Evolutionary conservation across 2,797 vertebrate species (phyloP), one percentile per base, ranked within the genome.

Genomic region (Onychomys arenicola): DNA sequence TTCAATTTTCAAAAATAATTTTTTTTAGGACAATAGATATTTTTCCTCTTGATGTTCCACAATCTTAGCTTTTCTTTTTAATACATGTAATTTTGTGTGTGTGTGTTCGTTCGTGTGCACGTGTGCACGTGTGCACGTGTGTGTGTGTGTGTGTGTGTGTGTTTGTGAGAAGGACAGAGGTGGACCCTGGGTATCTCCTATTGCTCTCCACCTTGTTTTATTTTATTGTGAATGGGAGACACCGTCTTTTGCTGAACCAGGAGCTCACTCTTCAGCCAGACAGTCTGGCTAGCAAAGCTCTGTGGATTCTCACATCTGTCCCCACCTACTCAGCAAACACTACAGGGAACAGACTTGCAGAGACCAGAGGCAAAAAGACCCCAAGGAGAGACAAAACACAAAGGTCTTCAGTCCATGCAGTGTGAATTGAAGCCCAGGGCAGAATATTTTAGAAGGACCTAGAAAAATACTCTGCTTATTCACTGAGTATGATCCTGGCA

Each of bases 1-100:
- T 69, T 89, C 16, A 96, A 92, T 80, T 92, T 69, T 89, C 13
- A 96, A 94, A 96, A 95, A 61, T 93, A 27, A 59, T 93, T 93
- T 96, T 96, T 81, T n/a, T 65, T 91, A 78, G 59, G 34, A 90
- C 32, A 77, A 52, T 49, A 85, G 43, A 5, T 40, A 27, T 85
- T 29, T 89, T 65, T 55, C 29, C 73, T 34, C 40, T 23, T 21
- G 83, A 89, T 37, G 59, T 8, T 90, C 37, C 13, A 83, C 49
- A 89, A 84, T 96, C 92, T 90, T 65, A 88, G 17, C 2, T 80
- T 82, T 85, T 6, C 34, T 89, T 91, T 91, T 90, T 81, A 86
- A 93, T 29, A 63, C 14, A 91, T 27, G 29, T 1, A 14, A 61
- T 75, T 81, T 46, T 49, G 10, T 49, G 49, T 49, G 49, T 49